A percentile compares a stretch with the other conserved stretches of the same genome.
These are phyloP conservation scores for Parotia lawesii DNA, from an alignment of 2,113 vertebrate species.

Conservation along the genomic window DNA sequence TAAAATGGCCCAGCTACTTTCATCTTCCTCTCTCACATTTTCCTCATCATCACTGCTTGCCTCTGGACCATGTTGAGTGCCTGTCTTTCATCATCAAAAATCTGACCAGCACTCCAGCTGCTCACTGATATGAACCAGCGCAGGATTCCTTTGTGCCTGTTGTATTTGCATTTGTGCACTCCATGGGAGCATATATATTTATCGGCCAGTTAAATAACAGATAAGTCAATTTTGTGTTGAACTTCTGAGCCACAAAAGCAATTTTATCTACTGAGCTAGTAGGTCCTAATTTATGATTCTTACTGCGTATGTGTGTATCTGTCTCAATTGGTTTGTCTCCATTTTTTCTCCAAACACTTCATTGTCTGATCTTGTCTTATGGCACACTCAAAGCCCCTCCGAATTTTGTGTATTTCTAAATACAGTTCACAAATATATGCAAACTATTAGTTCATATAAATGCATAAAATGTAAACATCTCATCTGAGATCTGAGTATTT, in stretches of 20 bases:
- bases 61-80: background rate
- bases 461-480: background rate
- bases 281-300: background rate
- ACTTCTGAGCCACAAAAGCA: background rate
- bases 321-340: background rate
- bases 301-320: background rate
- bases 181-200: background rate
- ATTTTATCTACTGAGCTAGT: background rate
- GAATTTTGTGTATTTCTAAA: background rate
- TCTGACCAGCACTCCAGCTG: background rate
- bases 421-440: background rate
- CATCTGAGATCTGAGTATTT: background rate
- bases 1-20: background rate
- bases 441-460: background rate
- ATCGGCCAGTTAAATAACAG: background rate
- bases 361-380: background rate
- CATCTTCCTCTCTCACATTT: background rate
- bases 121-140: accelerated
- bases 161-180: background rate
- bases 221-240: background rate
- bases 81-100: background rate
- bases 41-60: background rate
- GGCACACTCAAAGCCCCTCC: accelerated
- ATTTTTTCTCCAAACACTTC: background rate
- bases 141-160: background rate